Conservation (phyloP, 2,888 invertebrate species). For the Lithophane ornitopus region DNA sequence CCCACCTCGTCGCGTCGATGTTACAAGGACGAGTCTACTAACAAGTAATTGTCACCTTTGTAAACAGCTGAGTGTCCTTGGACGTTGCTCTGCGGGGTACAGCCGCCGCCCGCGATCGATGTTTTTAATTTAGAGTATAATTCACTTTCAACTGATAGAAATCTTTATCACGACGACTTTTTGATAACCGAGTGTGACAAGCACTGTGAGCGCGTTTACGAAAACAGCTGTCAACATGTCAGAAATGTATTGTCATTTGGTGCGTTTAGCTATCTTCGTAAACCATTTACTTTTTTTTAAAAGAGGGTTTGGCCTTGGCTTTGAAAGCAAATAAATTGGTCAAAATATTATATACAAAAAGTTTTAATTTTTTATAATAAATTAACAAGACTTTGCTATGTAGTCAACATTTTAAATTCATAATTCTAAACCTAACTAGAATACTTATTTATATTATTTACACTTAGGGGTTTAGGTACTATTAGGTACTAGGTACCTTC, state of each 20-base stretch:
- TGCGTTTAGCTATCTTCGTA: conserved; percentile 34
- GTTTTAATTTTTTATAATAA: conserved; percentile 18
- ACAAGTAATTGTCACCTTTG: conserved; percentile 59
- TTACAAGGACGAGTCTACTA: conserved; percentile 44
- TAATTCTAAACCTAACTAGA: conserved; percentile 15
- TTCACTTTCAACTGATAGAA: conserved; percentile 58
- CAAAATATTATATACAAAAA: neutral
- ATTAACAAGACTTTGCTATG: neutral
- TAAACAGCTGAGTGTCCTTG: conserved; percentile 69
- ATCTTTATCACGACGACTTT: conserved; percentile 62
- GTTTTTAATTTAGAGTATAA: conserved; percentile 69
- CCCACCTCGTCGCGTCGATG: conserved; percentile 40
- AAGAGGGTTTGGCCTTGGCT: too few species aligned
- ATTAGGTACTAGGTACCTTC: too few species aligned
- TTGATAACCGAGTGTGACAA: conserved; percentile 61
- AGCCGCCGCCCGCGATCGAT: conserved; percentile 69
- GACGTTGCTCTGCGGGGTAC: conserved; percentile 71
- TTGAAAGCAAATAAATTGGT: neutral
- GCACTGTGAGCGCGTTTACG: conserved; percentile 39
- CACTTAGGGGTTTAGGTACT: conserved; percentile 11
- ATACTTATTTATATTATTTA: conserved; percentile 37
- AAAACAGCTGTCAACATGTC: conserved; percentile 8
- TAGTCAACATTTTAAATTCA: neutral
- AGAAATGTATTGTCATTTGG: conserved; percentile 1
- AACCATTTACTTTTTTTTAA: conserved; percentile 30